Evolutionary conservation across 1,140 invertebrate species (phyloP).

Genomic region (Musca domestica): DNA sequence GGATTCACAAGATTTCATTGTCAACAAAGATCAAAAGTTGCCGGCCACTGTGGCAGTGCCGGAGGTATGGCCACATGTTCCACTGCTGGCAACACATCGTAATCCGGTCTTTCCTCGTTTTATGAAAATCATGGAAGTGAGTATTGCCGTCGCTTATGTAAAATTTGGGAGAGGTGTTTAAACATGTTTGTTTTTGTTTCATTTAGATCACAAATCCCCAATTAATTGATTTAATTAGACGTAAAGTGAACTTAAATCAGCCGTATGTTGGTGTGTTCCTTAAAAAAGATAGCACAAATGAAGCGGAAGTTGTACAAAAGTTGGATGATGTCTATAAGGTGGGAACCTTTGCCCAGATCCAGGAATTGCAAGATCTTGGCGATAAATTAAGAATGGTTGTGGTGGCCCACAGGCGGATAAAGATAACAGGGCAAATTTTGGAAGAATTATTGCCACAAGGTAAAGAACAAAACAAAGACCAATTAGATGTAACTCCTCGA

Average conservation of each 20-base stretch:
- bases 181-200: too few relatives aligned
- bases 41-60: conserved; percentile 92
- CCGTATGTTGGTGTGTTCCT: conserved; percentile 98
- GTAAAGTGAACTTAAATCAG: conserved; percentile 94
- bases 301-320: conserved; percentile 81
- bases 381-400: conserved; percentile 89
- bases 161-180: background rate
- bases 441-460: conserved; percentile 63
- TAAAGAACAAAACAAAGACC: background rate
- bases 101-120: conserved; percentile 98
- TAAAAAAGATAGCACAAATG: conserved; percentile 87
- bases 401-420: conserved; percentile 88
- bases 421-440: conserved; percentile 72
- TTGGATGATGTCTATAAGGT: conserved; percentile 86
- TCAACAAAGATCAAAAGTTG: conserved; percentile 56
- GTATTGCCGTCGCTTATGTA: conserved; percentile 23
- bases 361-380: conserved; percentile 94
- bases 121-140: conserved; percentile 94
- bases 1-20: conserved; percentile 7
- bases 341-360: conserved; percentile 97
- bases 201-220: conserved; percentile 78
- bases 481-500: background rate
- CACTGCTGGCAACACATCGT: conserved; percentile 88
- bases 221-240: conserved; percentile 85
- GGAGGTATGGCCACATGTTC: conserved; percentile 93